phyloP scores from a whole-genome alignment of 2,797 vertebrate genomes.

The Selene dorsalis region DNA sequence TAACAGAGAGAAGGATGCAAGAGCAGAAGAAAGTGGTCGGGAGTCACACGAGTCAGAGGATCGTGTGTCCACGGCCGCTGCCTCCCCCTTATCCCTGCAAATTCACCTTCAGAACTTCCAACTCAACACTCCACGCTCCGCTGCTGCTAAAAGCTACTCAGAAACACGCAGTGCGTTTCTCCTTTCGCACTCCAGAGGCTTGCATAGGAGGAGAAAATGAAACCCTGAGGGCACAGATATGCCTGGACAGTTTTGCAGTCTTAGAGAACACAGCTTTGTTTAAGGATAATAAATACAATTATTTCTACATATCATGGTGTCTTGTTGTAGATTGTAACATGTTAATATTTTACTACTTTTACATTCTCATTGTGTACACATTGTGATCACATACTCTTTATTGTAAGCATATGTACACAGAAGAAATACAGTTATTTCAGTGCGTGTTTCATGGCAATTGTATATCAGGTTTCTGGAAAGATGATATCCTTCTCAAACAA shows the following conservation, averaged over 20 bases:
- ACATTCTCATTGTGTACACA: background rate
- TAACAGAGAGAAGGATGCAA: slow-evolving; percentile 33
- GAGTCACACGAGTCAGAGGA: slow-evolving; percentile 44
- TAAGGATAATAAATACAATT: background rate
- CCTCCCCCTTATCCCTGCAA: slow-evolving; percentile 32
- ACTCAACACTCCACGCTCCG: slow-evolving; percentile 41
- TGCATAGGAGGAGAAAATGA: slow-evolving; percentile 68
- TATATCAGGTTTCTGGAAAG: slow-evolving; percentile 45
- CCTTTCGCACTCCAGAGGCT: slow-evolving; percentile 25
- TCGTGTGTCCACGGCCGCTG: slow-evolving; percentile 15
- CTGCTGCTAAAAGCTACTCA: slow-evolving; percentile 33
- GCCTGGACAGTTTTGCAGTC: background rate
- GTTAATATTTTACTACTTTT: slow-evolving; percentile 5
- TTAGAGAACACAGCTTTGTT: background rate
- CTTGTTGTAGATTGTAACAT: background rate
- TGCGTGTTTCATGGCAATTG: background rate
- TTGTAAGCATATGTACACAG: slow-evolving; percentile 25
- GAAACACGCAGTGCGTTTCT: slow-evolving; percentile 37
- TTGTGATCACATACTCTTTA: slow-evolving; percentile 2
- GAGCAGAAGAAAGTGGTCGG: slow-evolving; percentile 36
- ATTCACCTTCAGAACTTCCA: slow-evolving; percentile 73
- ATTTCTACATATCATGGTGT: background rate
- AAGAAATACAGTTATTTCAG: background rate
- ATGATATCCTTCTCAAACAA: slow-evolving; percentile 41
- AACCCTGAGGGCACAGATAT: background rate